A percentile compares a stretch with the other conserved stretches of the same genome.
Conservation (phyloP, 2,888 invertebrate genomes). For the Periphyllus acericola region DNA sequence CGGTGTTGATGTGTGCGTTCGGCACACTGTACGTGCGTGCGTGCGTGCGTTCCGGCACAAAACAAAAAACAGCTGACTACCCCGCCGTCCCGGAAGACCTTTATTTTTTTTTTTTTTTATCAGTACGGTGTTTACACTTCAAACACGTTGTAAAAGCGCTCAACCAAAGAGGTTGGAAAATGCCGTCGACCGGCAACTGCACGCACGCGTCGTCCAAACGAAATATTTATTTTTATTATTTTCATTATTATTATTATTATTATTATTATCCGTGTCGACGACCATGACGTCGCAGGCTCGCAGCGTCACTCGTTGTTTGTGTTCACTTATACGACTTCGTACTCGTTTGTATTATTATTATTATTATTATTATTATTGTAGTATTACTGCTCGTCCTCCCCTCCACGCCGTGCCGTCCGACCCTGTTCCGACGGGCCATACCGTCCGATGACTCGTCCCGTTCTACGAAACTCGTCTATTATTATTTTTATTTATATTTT, state of each 20-base stretch:
- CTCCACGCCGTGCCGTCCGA: background rate
- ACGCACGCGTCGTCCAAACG: background rate
- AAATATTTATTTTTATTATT: background rate
- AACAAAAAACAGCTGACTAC: slow-evolving; percentile 59
- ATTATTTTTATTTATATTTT: too few species aligned
- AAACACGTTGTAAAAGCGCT: background rate
- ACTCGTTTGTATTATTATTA: background rate
- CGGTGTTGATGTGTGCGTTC: too few species aligned
- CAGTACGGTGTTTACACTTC: slow-evolving; percentile 33
- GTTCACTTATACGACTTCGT: background rate
- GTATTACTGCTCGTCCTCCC: background rate
- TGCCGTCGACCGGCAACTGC: too few species aligned
- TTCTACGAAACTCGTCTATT: background rate
- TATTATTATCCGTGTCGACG: background rate
- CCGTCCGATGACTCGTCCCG: too few species aligned
- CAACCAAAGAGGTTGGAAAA: slow-evolving; percentile 37
- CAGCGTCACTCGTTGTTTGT: background rate
- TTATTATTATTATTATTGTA: background rate
- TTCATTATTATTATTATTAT: background rate
- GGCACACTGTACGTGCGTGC: background rate
- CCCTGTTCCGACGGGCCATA: too few species aligned
- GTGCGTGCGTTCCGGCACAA: slow-evolving; percentile 32
- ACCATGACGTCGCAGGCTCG: background rate
- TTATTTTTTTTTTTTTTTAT: slow-evolving; percentile 26
- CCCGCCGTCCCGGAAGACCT: background rate